Percentiles rank a stretch among this genome's conserved stretches.
Evolutionary conservation across 2,888 invertebrate species (phyloP).

Genomic region (Drosophila histrio): DNA sequence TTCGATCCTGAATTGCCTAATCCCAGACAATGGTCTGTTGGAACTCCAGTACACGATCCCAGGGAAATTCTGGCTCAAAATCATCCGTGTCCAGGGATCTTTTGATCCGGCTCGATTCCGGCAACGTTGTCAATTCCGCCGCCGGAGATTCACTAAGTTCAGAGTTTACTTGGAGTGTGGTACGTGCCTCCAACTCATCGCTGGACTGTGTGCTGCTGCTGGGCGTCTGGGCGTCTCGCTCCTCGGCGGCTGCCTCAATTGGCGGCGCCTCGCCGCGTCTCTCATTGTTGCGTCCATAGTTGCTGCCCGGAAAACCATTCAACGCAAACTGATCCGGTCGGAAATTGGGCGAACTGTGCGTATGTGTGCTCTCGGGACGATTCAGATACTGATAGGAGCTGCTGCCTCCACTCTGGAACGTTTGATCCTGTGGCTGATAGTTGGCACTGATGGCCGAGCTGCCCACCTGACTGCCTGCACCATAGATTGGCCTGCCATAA

Average conservation of each 20-base stretch:
- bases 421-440: conserved; percentile 80
- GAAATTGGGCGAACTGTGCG: conserved; percentile 75
- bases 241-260: conserved; percentile 77
- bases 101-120: conserved; percentile 59
- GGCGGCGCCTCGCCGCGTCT: conserved; percentile 81
- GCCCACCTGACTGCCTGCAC: conserved; percentile 47
- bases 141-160: conserved; percentile 43
- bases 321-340: conserved; percentile 80
- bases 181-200: conserved; percentile 65
- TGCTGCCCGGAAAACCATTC: conserved; percentile 80
- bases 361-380: conserved; percentile 81
- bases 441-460: conserved; percentile 72
- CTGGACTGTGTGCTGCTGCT: conserved; percentile 74
- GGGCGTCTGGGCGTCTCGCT: conserved; percentile 42
- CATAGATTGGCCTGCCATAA: conserved; percentile 70
- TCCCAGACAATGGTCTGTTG: conserved; percentile 89
- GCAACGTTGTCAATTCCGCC: conserved; percentile 52
- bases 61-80: conserved; percentile 89
- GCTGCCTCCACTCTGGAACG: conserved; percentile 69
- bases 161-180: conserved; percentile 60
- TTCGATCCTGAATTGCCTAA: conserved; percentile 63
- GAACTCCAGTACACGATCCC: conserved; percentile 90
- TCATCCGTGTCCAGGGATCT: conserved; percentile 71
- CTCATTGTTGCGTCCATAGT: conserved; percentile 83
- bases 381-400: conserved; percentile 83